phyloP scores from a whole-genome alignment of 2,888 invertebrate species.

The Drosophila bunnanda region DNA sequence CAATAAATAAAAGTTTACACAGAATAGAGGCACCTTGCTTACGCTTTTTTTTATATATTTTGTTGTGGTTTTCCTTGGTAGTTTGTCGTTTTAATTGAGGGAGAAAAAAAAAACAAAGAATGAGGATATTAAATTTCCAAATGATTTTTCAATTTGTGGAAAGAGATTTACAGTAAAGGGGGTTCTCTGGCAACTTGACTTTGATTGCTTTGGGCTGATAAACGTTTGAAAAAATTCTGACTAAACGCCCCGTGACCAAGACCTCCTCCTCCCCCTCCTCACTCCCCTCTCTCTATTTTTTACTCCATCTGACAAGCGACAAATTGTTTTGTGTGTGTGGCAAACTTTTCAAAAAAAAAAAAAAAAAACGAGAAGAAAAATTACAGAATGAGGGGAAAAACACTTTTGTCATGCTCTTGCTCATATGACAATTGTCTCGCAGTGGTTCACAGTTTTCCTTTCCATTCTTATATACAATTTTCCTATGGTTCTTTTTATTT shows the following conservation, averaged over 20 bases:
- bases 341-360: conserved; percentile 18
- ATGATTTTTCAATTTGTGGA: conserved; percentile 49
- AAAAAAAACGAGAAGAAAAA: conserved; percentile 16
- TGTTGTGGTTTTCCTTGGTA: conserved; percentile 6
- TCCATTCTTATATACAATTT: conserved; percentile 13
- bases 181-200: conserved; percentile 22
- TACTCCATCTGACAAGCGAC: conserved; percentile 14
- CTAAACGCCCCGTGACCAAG: conserved; percentile 16
- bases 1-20: conserved; percentile 5
- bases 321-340: conserved; percentile 35
- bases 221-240: conserved; percentile 39
- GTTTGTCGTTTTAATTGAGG: conserved; percentile 28
- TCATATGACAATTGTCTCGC: conserved; percentile 46
- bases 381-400: conserved; percentile 28
- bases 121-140: conserved; percentile 39
- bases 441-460: conserved; percentile 15
- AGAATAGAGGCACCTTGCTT: conserved; percentile 4
- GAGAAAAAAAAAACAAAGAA: conserved; percentile 1
- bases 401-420: conserved; percentile 59
- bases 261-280: neutral
- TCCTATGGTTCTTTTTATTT: conserved; percentile 46
- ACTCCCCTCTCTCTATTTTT: neutral
- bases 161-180: no score
- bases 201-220: conserved; percentile 59
- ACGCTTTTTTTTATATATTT: neutral